Evolutionary conservation across 1,140 invertebrate species (phyloP).

Genomic region (Drosophila pruinosa): DNA sequence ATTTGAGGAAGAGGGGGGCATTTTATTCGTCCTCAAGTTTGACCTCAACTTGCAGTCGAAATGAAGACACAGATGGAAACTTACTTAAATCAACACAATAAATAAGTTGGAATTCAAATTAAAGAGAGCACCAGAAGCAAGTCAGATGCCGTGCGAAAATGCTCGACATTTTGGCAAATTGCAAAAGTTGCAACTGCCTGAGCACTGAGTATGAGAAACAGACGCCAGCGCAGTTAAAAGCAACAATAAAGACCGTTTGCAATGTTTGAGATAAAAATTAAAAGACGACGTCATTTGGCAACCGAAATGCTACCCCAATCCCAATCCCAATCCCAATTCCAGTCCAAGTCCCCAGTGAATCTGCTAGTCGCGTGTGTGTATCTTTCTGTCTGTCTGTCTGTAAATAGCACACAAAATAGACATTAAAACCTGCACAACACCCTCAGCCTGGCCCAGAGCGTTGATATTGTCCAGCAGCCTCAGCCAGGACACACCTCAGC

Average conservation of each 20-base stretch:
- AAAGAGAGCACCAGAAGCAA: slow-evolving; percentile 32
- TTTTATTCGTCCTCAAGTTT: background rate
- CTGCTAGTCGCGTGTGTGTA: slow-evolving; percentile 61
- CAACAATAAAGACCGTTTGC: slow-evolving; percentile 80
- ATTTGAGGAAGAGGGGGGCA: too few species aligned
- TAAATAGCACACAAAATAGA: slow-evolving; percentile 76
- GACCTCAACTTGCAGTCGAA: slow-evolving; percentile 13
- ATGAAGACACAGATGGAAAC: slow-evolving; percentile 2
- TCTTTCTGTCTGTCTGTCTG: slow-evolving; percentile 65
- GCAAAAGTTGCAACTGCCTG: slow-evolving; percentile 54
- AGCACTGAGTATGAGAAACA: slow-evolving; percentile 46
- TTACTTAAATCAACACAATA: slow-evolving; percentile 38
- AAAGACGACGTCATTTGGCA: slow-evolving; percentile 77
- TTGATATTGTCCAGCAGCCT: slow-evolving; percentile 45
- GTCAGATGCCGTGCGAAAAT: slow-evolving; percentile 64
- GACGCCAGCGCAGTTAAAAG: slow-evolving; percentile 75
- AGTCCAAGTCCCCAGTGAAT: slow-evolving; percentile 31
- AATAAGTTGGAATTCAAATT: slow-evolving; percentile 70
- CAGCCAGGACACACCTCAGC: slow-evolving; percentile 30
- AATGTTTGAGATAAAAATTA: slow-evolving; percentile 81
- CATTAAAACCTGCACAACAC: slow-evolving; percentile 57
- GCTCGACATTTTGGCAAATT: slow-evolving; percentile 60
- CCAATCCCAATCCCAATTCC: slow-evolving; percentile 9
- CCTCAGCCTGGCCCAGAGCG: slow-evolving; percentile 9
- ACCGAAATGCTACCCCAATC: slow-evolving; percentile 25